Conservation (phyloP, 2,888 invertebrate genomes). For the Oscheius myriophilus region DNA sequence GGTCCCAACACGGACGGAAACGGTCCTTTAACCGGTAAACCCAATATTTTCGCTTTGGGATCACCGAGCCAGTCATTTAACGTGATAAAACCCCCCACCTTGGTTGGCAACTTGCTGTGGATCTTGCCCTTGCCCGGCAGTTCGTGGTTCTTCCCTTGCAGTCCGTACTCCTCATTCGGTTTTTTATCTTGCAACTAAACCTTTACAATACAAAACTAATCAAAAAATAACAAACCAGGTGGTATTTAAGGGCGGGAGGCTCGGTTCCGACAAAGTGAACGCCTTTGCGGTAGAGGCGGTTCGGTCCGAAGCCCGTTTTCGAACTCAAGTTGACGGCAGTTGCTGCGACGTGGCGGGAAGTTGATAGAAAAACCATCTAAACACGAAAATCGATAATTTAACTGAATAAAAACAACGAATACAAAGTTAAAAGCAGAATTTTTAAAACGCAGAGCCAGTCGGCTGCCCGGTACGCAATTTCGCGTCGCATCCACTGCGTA, state of each 20-base stretch:
- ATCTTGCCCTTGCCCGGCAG: slow-evolving; percentile 64
- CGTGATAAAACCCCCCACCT: slow-evolving; percentile 29
- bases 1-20: too few relatives aligned
- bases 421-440: not conserved
- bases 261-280: slow-evolving; percentile 70
- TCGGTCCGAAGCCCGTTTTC: slow-evolving; percentile 67
- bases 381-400: not conserved
- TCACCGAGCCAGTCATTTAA: not conserved
- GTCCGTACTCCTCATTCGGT: slow-evolving; percentile 63
- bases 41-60: not conserved
- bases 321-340: slow-evolving; percentile 28
- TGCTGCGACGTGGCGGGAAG: not conserved
- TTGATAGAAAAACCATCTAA: slow-evolving; percentile 11
- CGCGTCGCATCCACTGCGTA: too few relatives aligned
- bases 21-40: too few relatives aligned
- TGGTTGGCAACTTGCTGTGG: slow-evolving; percentile 50
- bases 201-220: not conserved
- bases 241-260: slow-evolving; percentile 66
- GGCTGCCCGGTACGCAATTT: too few relatives aligned
- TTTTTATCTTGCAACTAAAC: slow-evolving; percentile 66
- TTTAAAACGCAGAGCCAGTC: too few relatives aligned
- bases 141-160: slow-evolving; percentile 69
- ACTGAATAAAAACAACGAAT: not conserved
- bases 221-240: slow-evolving; percentile 52
- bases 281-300: slow-evolving; percentile 63